Evolutionary conservation across 2,888 invertebrate genomes (phyloP).

Genomic region (Ophion ellenae): DNA sequence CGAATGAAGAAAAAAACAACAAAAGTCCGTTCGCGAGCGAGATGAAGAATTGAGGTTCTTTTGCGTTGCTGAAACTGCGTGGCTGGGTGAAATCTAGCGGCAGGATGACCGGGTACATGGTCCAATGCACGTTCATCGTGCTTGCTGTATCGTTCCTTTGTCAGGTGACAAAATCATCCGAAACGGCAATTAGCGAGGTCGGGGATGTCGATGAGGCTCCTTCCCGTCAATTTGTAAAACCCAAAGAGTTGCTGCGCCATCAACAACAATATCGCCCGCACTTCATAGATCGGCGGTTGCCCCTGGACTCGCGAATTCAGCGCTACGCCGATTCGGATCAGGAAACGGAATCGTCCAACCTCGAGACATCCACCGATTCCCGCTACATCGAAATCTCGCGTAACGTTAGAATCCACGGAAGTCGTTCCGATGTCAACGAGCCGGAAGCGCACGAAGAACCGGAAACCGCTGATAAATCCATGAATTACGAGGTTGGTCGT

Average conservation of each 20-base stretch:
- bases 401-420: background rate
- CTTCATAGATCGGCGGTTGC: conserved; percentile 78
- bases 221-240: conserved; percentile 64
- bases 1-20: background rate
- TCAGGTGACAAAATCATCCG: conserved; percentile 40
- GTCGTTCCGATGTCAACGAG: background rate
- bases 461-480: conserved; percentile 13
- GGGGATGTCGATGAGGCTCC: conserved; percentile 44
- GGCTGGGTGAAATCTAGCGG: background rate
- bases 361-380: conserved; percentile 45
- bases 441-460: background rate
- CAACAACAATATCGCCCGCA: conserved; percentile 78
- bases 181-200: conserved; percentile 38
- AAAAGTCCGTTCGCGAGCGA: background rate
- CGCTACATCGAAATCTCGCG: conserved; percentile 15
- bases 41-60: conserved; percentile 3
- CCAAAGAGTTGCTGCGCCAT: conserved; percentile 77
- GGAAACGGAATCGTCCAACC: conserved; percentile 19
- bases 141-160: conserved; percentile 33
- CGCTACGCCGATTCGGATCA: conserved; percentile 30
- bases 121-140: conserved; percentile 64
- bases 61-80: background rate
- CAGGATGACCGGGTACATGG: conserved; percentile 57
- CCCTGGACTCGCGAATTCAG: conserved; percentile 60
- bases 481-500: conserved; percentile 38